These are phyloP conservation scores for Eubasilissa splendida DNA, from an alignment of 2,888 invertebrate species.

Conservation along the genomic window DNA sequence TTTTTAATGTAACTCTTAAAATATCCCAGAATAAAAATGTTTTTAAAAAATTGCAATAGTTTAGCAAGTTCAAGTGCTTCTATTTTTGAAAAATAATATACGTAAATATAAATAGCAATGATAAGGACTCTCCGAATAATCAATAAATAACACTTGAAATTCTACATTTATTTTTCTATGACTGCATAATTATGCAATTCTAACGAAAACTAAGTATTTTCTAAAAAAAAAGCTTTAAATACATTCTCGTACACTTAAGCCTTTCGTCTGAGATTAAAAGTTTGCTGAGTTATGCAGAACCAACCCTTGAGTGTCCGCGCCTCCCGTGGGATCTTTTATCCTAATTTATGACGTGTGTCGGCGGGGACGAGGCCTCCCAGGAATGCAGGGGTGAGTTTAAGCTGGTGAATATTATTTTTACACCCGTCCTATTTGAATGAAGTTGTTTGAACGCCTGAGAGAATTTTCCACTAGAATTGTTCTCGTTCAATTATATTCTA, in stretches of 20 bases:
- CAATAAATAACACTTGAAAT: too few relatives aligned
- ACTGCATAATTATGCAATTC: too few relatives aligned
- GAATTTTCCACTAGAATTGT: conserved; percentile 5
- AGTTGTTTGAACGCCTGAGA: neutral
- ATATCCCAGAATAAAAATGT: too few relatives aligned
- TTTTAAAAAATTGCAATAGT: too few relatives aligned
- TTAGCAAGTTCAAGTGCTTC: too few relatives aligned
- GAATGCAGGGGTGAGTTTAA: conserved; percentile 30
- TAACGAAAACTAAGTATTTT: too few relatives aligned
- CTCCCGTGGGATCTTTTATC: conserved; percentile 51
- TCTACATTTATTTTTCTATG: too few relatives aligned
- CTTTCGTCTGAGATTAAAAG: conserved; percentile 36
- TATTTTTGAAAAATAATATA: too few relatives aligned
- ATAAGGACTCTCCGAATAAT: too few relatives aligned
- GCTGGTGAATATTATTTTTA: conserved; percentile 22
- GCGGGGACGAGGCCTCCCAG: conserved; percentile 35
- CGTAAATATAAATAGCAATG: too few relatives aligned
- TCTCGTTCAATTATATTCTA: too few relatives aligned
- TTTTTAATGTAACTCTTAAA: too few relatives aligned
- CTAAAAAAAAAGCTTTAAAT: neutral
- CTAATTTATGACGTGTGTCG: conserved; percentile 54
- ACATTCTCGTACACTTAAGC: neutral
- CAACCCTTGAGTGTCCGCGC: conserved; percentile 35
- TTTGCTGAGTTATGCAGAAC: conserved; percentile 18
- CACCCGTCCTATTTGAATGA: neutral